phyloP scores from a whole-genome alignment of 2,888 invertebrate species.

The Caenorhabditis sinica region DNA sequence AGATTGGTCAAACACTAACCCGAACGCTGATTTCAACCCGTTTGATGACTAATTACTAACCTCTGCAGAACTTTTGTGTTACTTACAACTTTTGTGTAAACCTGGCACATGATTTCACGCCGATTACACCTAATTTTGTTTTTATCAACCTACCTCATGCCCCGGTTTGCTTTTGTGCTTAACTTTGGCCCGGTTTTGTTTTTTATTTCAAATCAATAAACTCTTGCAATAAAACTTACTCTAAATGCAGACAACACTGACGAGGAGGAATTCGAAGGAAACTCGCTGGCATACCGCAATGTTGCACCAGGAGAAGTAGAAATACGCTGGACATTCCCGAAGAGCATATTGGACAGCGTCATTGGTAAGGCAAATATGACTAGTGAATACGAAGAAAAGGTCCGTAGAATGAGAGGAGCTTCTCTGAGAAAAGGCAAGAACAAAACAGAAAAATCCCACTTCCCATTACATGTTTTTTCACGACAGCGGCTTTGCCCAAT shows the following conservation, averaged over 20 bases:
- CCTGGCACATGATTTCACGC: not conserved
- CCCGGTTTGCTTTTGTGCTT: constrained; percentile 15
- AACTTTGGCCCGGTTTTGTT: not conserved
- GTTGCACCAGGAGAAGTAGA: constrained; percentile 77
- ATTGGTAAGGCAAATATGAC: constrained; percentile 66
- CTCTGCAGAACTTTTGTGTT: too few relatives aligned
- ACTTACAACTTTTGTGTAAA: constrained; percentile 9
- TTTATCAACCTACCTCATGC: constrained; percentile 22
- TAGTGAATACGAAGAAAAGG: not conserved
- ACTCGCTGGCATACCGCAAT: constrained; percentile 78
- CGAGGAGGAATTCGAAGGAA: constrained; percentile 68
- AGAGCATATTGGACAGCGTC: constrained; percentile 72
- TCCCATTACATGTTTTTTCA: constrained; percentile 42
- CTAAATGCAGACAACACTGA: constrained; percentile 52
- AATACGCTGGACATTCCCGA: constrained; percentile 78
- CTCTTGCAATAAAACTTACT: constrained; percentile 23
- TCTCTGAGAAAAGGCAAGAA: constrained; percentile 12
- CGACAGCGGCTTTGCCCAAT: constrained; percentile 45
- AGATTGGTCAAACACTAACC: constrained; percentile 67
- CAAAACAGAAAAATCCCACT: constrained; percentile 35
- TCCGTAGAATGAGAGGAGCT: constrained; percentile 18
- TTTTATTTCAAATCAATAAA: not conserved
- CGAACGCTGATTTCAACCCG: constrained; percentile 56
- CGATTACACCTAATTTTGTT: not conserved
- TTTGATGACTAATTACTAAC: constrained; percentile 53